phyloP scores from a whole-genome alignment of 2,888 invertebrate genomes.

The Rhodophaea formosa region DNA sequence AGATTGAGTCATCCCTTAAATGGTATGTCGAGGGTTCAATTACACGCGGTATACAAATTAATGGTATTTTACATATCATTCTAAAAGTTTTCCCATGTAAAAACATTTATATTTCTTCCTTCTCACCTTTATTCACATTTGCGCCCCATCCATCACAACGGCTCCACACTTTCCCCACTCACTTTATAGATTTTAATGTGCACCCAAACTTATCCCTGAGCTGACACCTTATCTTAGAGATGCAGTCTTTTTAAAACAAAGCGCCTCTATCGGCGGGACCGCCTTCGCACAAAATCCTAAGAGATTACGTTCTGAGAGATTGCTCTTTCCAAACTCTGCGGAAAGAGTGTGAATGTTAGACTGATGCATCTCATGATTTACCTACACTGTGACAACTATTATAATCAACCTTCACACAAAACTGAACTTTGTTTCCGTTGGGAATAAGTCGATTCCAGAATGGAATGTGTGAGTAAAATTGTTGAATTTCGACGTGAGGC shows the following conservation, averaged over 20 bases:
- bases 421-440: conserved; percentile 33
- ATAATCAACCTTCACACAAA: conserved; percentile 24
- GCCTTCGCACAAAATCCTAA: conserved; percentile 62
- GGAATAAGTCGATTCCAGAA: conserved; percentile 40
- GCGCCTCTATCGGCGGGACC: conserved; percentile 50
- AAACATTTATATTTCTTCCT: too few relatives aligned
- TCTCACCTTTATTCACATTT: not conserved
- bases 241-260: conserved; percentile 69
- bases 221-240: conserved; percentile 58
- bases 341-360: conserved; percentile 66
- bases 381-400: conserved; percentile 41
- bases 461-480: conserved; percentile 41
- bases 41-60: too few relatives aligned
- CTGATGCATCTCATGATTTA: conserved; percentile 64
- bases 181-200: conserved; percentile 46
- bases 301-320: conserved; percentile 79
- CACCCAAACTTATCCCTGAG: conserved; percentile 34
- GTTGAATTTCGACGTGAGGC: conserved; percentile 55
- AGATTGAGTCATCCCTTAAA: too few relatives aligned
- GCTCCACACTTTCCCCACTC: not conserved
- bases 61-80: too few relatives aligned
- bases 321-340: conserved; percentile 70
- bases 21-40: too few relatives aligned
- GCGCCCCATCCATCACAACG: not conserved
- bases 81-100: too few relatives aligned